Conservation (phyloP, 2,113 vertebrate species). For the Marcusenius ussheri region DNA sequence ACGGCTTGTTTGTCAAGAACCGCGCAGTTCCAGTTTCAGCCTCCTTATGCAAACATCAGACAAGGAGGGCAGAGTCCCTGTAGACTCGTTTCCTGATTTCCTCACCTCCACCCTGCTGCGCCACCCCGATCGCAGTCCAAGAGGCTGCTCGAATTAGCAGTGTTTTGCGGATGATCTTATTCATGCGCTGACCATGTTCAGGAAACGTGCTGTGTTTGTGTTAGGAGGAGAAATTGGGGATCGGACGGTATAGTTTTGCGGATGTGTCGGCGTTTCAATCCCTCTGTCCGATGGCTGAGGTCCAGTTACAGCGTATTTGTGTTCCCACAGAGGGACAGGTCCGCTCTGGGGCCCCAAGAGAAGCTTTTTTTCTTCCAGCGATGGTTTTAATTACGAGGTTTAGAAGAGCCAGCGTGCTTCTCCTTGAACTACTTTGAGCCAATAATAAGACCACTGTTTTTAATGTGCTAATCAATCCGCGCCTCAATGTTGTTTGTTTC, state of each 20-base stretch:
- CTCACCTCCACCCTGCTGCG: background rate
- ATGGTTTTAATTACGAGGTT: constrained; percentile 10
- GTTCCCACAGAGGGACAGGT: constrained; percentile 6
- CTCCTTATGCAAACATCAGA: constrained; percentile 35
- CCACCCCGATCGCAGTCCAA: background rate
- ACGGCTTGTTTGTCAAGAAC: constrained; percentile 12
- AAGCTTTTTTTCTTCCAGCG: constrained; percentile 10
- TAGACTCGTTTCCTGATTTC: constrained; percentile 17
- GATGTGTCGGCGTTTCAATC: background rate
- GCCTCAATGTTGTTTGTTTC: constrained; percentile 37
- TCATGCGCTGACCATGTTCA: constrained; percentile 1
- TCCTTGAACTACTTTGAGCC: constrained; percentile 24
- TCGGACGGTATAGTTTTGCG: background rate
- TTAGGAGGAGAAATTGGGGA: background rate
- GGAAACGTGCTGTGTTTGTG: background rate
- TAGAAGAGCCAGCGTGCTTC: constrained; percentile 22
- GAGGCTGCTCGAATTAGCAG: background rate
- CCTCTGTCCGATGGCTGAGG: constrained; percentile 1
- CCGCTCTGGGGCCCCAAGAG: background rate
- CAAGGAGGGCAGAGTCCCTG: constrained; percentile 26
- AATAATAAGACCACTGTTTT: constrained; percentile 29
- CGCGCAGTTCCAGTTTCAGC: constrained; percentile 29
- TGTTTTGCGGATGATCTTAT: constrained; percentile 8
- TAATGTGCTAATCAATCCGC: constrained; percentile 45
- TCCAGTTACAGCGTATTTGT: constrained; percentile 5